Evolutionary conservation across 2,113 vertebrate species (phyloP).

Genomic region (Callocephalon fimbriatum): DNA sequence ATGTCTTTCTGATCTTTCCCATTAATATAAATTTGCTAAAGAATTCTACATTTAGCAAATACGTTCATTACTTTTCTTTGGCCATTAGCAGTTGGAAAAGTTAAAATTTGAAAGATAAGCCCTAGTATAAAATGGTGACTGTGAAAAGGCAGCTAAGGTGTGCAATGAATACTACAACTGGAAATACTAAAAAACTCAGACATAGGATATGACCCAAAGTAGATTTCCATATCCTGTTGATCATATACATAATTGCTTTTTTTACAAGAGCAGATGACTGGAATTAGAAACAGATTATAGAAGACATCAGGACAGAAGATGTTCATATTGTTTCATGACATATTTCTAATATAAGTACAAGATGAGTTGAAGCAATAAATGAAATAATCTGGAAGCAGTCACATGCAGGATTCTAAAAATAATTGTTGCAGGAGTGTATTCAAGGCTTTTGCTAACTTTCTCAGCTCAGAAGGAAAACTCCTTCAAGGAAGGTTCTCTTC

Average conservation of each 20-base stretch:
- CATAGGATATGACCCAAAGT: neutral
- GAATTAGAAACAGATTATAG: constrained; percentile 4
- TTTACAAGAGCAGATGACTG: neutral
- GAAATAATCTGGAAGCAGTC: neutral
- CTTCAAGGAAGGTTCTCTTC: neutral
- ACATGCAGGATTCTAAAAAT: neutral
- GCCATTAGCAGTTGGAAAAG: neutral
- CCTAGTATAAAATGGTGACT: neutral
- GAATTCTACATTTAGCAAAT: neutral
- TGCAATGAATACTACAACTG: neutral
- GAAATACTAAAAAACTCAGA: neutral
- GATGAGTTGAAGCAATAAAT: neutral
- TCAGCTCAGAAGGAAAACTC: neutral
- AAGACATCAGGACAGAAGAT: constrained; percentile 15
- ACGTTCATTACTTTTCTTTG: neutral
- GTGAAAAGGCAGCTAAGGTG: neutral
- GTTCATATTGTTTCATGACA: neutral
- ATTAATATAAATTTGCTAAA: neutral
- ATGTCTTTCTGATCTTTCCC: neutral
- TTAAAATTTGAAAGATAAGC: neutral
- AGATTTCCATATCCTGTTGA: neutral
- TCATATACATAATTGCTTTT: neutral
- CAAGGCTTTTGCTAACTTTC: neutral
- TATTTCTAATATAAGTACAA: neutral
- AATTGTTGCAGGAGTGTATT: neutral